Base-by-base conservation (phyloP, 2,888 invertebrate genomes). In the Pharmacophagus antenor region DNA sequence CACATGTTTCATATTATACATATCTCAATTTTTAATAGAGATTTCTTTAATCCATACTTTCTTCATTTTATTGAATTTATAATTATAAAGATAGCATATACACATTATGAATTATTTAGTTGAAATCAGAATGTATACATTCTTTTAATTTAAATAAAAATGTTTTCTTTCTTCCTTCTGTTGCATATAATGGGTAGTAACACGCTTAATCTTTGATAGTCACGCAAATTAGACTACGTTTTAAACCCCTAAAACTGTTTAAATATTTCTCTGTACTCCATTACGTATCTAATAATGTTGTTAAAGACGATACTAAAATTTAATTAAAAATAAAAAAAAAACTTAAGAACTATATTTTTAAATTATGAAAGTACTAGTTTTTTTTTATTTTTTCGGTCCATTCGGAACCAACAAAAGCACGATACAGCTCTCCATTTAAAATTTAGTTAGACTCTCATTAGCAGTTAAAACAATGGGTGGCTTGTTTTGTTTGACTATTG, bases 401-500 rank as follows among this genome's bases (percentile, higher is more conserved):
- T 17, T 50, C 46, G 20, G 22, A 15, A 50, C 23, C 17, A 54
- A 44, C 22, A 60, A 60, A 49, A 55, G 50, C 55, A 22, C 55
- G 22, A 17, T 37, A 23, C 8, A 50, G 50, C 27, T n/a, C 55
- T 22, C 55, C 23, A 23, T 50, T 55, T 60, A 50, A 46, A 60
- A 56, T 56, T 56, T 52, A 51, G 60, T 56, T 56, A 56, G 50
- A 55, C 51, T 46, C 55, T 51, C 55, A 60, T 56, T 61, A 56
- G 61, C 61, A 56, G 52, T 61, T 56, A 53, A 56, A 56, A 62
- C 56, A 63, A 64, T 66, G 59, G 57, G 56, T 56, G 63, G 56
- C 63, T 64, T 65, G 67, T 69, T 64, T 65, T 65, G 62, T 67
- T 76, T 79, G 71, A 70, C 65, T 68, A 67, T 67, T 63, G 56